Conservation (phyloP, 1,140 invertebrate genomes). For the Heliconius hermathena region DNA sequence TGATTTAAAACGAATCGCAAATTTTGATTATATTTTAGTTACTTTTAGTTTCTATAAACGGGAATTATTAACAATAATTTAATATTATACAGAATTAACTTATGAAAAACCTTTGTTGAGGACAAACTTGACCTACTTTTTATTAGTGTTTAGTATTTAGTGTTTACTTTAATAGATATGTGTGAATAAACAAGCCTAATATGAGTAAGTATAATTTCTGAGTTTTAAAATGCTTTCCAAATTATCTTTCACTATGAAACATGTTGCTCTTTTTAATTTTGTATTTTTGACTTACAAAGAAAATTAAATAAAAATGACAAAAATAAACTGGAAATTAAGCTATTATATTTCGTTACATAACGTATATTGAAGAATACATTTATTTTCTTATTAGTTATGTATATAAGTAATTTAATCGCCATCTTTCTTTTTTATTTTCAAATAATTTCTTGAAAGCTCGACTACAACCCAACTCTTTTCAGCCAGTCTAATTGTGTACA, state of each 20-base stretch:
- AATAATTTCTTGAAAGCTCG: too few relatives aligned
- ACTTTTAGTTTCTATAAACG: not conserved
- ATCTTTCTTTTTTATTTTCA: too few relatives aligned
- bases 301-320: not conserved
- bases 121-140: constrained; percentile 10
- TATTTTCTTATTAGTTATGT: too few relatives aligned
- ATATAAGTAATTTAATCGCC: too few relatives aligned
- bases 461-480: not conserved
- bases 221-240: not conserved
- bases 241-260: not conserved
- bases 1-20: constrained; percentile 21
- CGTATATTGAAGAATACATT: too few relatives aligned
- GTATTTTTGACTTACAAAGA: not conserved
- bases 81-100: not conserved
- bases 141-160: not conserved
- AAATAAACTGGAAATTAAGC: too few relatives aligned
- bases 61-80: not conserved
- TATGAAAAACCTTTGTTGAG: not conserved
- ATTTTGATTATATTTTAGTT: not conserved
- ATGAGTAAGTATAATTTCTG: not conserved
- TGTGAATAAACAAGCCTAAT: constrained; percentile 1
- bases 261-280: not conserved
- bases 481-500: not conserved
- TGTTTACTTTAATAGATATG: not conserved
- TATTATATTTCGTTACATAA: not conserved